Percentiles rank a stretch among this genome's conserved stretches.
Evolutionary conservation across 2,888 invertebrate genomes (phyloP).

Genomic region (Meiosimyza decipiens): DNA sequence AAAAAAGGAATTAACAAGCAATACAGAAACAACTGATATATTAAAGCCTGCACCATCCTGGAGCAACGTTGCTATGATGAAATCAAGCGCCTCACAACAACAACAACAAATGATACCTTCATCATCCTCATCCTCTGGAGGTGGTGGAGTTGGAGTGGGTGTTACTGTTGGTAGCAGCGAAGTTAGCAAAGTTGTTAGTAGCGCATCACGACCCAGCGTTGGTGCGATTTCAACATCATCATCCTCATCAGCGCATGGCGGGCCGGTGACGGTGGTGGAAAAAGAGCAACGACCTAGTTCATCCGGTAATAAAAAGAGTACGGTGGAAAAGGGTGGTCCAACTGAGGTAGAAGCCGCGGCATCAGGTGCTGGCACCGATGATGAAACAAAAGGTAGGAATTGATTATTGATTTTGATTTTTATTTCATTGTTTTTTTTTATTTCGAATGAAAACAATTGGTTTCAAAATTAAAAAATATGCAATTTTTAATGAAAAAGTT

Average conservation of each 20-base stretch:
- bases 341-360: conserved; percentile 30
- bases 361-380: conserved; percentile 63
- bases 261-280: conserved; percentile 22
- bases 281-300: not conserved
- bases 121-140: conserved; percentile 56
- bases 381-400: conserved; percentile 71
- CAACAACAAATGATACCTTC: conserved; percentile 50
- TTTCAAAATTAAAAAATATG: too few species aligned
- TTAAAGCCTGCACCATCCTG: conserved; percentile 72
- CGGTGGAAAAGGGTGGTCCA: conserved; percentile 35
- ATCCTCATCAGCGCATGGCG: conserved; percentile 54
- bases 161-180: conserved; percentile 42
- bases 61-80: conserved; percentile 65
- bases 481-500: too few species aligned
- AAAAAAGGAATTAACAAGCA: conserved; percentile 63
- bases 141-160: conserved; percentile 50
- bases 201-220: conserved; percentile 57
- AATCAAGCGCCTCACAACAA: conserved; percentile 56
- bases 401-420: not conserved
- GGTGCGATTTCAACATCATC: conserved; percentile 61
- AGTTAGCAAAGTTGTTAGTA: not conserved
- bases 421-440: too few species aligned
- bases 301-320: conserved; percentile 10
- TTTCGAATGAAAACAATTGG: too few species aligned
- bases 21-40: conserved; percentile 62